phyloP scores from a whole-genome alignment of 2,113 vertebrate genomes.

The Stercorarius parasiticus region DNA sequence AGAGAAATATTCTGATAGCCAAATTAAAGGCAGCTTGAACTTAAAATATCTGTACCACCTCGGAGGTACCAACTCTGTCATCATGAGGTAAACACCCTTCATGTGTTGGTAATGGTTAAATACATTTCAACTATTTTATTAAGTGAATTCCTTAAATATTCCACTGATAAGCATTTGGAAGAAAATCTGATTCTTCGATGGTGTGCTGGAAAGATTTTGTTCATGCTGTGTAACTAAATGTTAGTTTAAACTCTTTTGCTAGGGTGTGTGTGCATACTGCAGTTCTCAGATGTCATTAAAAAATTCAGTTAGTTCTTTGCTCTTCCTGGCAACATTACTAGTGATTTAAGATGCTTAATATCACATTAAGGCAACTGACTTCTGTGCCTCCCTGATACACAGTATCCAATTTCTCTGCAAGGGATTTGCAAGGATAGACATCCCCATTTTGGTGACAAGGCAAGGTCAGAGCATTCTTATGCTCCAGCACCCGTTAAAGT shows the following conservation, averaged over 20 bases:
- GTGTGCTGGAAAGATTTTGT: background rate
- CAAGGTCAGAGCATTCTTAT: background rate
- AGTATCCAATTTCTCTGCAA: background rate
- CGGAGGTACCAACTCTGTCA: background rate
- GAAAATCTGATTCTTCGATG: background rate
- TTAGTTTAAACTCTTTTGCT: background rate
- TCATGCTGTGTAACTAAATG: background rate
- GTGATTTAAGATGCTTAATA: background rate
- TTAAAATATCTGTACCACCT: background rate
- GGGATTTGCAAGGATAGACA: background rate
- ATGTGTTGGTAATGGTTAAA: background rate
- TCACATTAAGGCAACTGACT: background rate
- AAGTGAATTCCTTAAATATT: background rate
- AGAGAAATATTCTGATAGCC: background rate
- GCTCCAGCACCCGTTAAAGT: background rate
- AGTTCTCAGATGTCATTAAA: background rate
- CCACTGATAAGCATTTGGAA: background rate
- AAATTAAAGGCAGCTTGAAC: background rate
- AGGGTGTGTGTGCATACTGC: background rate
- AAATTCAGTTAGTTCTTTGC: background rate
- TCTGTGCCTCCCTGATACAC: background rate
- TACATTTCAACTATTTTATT: background rate
- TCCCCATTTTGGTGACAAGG: background rate
- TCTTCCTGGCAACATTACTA: background rate
- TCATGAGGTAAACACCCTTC: background rate